Base-by-base conservation (phyloP, 2,113 vertebrate species). In the Spilogale gracilis region DNA sequence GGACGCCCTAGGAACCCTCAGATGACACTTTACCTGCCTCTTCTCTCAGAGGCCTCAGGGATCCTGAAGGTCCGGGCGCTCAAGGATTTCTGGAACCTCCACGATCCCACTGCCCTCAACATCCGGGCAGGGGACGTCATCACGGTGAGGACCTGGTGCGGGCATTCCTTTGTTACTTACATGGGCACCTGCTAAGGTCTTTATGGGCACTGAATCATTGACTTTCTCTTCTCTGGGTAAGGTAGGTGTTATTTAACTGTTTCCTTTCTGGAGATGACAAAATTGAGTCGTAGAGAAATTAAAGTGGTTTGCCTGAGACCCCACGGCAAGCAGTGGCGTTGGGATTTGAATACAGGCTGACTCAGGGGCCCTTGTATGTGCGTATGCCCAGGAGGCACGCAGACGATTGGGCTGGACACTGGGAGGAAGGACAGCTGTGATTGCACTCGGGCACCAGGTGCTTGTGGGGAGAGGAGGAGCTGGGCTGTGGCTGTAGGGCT, bases 11-110 rank as follows among this genome's bases (percentile, higher is more conserved):
- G 9, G 48, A 45, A 45, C 38, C 18, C 45, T 63, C 43, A 32
- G 50, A 0, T 54, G 83, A 98, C 9, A 10, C 30, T 25, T 61
- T 27, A 16, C 54, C 93, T 92, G 94, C 96, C 54, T 88, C 60
- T 83, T 58, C 84, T 84, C 69, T 98, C 97, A 99, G 99, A 99
- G 80, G 99, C 99, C 54, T 99, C 99, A 0, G 99, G 99, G 91
- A 99, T 99, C 91, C 97, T 99, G 97, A 99, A 99, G 98, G 99
- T 99, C 73, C 98, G 99, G 96, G 99, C 99, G 5, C 98, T 99
- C 96, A 99, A 99, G 98, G 99, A 99, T 93, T 99, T 99, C 98
- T 99, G 99, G 99, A 99, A 99, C 98, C 98, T 99, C 27, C 99
- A 99, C 0, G 99, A 99, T 5, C 99, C 99, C 0, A 99, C 99